Conservation (phyloP, 2,888 invertebrate species). For the Sesia bembeciformis region DNA sequence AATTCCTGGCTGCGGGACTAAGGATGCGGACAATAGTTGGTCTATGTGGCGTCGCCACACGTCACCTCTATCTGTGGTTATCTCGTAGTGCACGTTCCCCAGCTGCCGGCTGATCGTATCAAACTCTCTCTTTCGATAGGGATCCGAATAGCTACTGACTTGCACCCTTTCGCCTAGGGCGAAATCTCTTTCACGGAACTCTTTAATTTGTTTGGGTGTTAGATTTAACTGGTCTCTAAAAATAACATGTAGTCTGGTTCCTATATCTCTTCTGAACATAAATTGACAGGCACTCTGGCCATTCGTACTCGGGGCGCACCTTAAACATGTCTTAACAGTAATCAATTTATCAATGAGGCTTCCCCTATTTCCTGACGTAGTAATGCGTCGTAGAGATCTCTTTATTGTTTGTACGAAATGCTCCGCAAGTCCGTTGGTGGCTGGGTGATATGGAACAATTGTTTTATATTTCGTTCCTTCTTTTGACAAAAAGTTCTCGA, state of each 20-base stretch:
- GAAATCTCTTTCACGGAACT: neutral
- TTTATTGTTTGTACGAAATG: neutral
- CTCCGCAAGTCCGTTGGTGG: neutral
- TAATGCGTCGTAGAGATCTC: neutral
- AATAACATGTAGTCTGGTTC: neutral
- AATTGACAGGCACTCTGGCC: too few species aligned
- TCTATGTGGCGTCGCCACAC: neutral
- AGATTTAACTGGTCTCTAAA: neutral
- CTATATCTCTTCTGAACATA: neutral
- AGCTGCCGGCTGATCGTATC: neutral
- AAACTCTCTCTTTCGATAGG: neutral
- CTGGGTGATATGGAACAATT: neutral
- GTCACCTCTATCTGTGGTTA: neutral
- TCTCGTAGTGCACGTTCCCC: neutral
- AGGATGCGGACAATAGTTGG: too few species aligned
- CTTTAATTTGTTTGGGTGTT: too few species aligned
- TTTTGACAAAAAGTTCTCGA: neutral
- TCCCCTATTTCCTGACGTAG: too few species aligned
- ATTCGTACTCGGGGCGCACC: too few species aligned
- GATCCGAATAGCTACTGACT: neutral
- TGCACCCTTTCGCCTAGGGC: neutral
- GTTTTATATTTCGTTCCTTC: neutral
- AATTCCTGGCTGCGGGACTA: too few species aligned
- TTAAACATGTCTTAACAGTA: too few species aligned
- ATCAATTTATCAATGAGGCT: too few species aligned